Conservation (phyloP, 1,140 invertebrate species). For the Tetranychus urticae region DNA sequence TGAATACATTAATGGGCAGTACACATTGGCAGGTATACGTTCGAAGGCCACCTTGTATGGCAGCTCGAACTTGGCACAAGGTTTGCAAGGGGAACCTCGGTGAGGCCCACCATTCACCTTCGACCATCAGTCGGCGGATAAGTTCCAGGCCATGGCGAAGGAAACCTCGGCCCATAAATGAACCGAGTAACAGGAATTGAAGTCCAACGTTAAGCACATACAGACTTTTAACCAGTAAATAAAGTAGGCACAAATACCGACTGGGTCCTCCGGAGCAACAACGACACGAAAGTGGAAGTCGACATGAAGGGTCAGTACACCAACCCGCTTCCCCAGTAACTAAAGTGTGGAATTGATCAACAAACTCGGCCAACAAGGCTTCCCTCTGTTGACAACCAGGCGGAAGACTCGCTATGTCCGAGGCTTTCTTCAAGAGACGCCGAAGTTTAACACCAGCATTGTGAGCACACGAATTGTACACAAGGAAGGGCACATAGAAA, state of each 20-base stretch:
- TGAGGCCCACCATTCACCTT: slow-evolving; percentile 21
- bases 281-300: slow-evolving; percentile 14
- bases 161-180: slow-evolving; percentile 20
- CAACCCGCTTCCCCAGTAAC: slow-evolving; percentile 19
- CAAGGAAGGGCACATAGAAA: slow-evolving; percentile 29
- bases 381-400: slow-evolving; percentile 21
- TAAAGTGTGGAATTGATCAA: slow-evolving; percentile 21
- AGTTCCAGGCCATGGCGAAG: slow-evolving; percentile 20
- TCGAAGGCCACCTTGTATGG: slow-evolving; percentile 20
- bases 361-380: slow-evolving; percentile 20
- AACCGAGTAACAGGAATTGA: slow-evolving; percentile 24
- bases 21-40: slow-evolving; percentile 27
- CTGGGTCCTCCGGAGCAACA: slow-evolving; percentile 18
- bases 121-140: slow-evolving; percentile 13
- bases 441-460: slow-evolving; percentile 21
- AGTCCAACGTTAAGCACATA: slow-evolving; percentile 23
- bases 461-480: slow-evolving; percentile 25
- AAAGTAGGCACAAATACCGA: slow-evolving; percentile 23
- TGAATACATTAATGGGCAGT: slow-evolving; percentile 30
- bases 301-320: slow-evolving; percentile 18
- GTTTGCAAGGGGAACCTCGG: slow-evolving; percentile 21
- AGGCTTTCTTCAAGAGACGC: slow-evolving; percentile 19
- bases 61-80: slow-evolving; percentile 20
- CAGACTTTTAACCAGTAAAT: slow-evolving; percentile 22
- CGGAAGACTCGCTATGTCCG: slow-evolving; percentile 19